Base-by-base conservation (phyloP, 2,113 vertebrate species). In the Rhineura floridana region DNA sequence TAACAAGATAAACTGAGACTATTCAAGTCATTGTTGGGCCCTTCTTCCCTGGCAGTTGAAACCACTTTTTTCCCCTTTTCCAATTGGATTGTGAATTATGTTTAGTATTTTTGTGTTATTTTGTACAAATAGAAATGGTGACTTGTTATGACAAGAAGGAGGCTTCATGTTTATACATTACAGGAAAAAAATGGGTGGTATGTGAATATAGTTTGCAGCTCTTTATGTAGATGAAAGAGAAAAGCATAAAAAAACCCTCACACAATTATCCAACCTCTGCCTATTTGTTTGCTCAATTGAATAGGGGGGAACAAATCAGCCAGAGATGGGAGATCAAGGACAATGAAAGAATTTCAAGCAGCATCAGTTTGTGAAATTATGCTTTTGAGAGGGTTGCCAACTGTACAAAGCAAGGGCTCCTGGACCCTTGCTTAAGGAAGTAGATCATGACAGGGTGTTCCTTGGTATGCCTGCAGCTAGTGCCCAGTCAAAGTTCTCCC, bases 111-210 rank as follows among this genome's bases (percentile, higher is more conserved):
- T 95, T 95, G 95, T 95, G 81, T 93, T 95, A 90, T 93, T 96
- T 96, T 93, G 87, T 90, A 92, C 87, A 93, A 95, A 95, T 93
- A 90, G 94, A 96, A 96, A 83, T 85, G 91, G 94, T 95, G 96
- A 96, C 81, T 90, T 96, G 94, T 95, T 95, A 85, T 97, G 96
- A 97, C 96, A 97, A 95, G 95, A 93, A 95, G 94, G 91, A 96
- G 94, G 95, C 90, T 93, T 96, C 91, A 87, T 94, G 94, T 96
- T 96, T 96, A 96, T 96, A 93, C 87, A 87, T 93, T 91, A 88
- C 86, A 10, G 55, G 93, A 94, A 70, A 15, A 93, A 72, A 28
- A 94, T 93, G 80, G 88, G 91, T 91, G 87, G 83, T 87, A 91
- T 91, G 92, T 48, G 80, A 90, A 92, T 84, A 93, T 84, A 78